phyloP scores from a whole-genome alignment of 2,113 vertebrate genomes.

The Capreolus pygargus region DNA sequence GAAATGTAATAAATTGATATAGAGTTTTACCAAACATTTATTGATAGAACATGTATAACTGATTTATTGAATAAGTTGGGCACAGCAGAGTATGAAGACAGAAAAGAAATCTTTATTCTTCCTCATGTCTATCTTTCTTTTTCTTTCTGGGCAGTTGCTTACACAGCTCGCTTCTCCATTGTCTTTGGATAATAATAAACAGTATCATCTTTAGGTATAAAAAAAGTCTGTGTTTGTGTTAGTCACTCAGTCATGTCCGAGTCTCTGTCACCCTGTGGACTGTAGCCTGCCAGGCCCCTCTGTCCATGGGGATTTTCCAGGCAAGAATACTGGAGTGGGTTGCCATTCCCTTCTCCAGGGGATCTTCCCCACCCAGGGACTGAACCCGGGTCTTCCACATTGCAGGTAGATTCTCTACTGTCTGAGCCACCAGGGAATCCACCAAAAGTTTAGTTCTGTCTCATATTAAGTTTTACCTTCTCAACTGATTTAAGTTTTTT shows the following conservation, averaged over 20 bases:
- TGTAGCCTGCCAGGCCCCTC: neutral
- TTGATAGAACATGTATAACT: neutral
- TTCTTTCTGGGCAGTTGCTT: neutral
- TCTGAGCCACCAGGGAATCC: neutral
- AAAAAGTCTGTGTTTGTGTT: neutral
- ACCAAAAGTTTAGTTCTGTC: neutral
- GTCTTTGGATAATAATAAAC: neutral
- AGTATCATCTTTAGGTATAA: neutral
- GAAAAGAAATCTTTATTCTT: neutral
- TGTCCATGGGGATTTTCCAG: neutral
- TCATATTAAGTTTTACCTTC: neutral
- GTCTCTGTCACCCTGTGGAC: neutral
- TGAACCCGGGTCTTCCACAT: neutral
- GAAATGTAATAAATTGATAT: neutral
- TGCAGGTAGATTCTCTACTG: neutral
- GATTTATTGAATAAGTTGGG: neutral
- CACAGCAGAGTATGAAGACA: neutral
- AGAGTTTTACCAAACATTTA: neutral
- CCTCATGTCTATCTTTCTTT: neutral
- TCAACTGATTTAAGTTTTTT: neutral
- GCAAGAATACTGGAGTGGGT: neutral
- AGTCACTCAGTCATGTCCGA: neutral
- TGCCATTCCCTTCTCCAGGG: neutral
- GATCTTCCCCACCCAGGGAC: neutral
- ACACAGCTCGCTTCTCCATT: neutral